These are phyloP conservation scores for Andricus curvator DNA, from an alignment of 2,888 invertebrate species.

Conservation along the genomic window DNA sequence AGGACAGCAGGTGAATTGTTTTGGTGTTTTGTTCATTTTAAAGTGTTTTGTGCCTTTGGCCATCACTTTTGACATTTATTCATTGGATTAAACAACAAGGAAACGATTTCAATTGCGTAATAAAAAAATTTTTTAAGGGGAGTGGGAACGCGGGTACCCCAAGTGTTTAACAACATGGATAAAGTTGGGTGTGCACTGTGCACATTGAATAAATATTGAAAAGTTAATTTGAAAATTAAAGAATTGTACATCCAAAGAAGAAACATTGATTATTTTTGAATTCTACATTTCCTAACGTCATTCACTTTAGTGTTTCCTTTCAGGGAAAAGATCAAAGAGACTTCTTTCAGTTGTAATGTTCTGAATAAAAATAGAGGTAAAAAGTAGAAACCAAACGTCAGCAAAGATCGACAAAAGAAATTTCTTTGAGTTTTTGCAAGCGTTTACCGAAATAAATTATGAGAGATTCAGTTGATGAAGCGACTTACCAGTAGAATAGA, in stretches of 20 bases:
- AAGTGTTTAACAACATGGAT: too few species aligned
- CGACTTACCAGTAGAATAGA: conserved; percentile 90
- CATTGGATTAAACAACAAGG: too few species aligned
- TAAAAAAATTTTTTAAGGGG: too few species aligned
- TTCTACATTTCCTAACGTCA: not conserved
- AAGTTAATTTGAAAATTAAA: not conserved
- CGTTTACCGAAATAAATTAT: conserved; percentile 9
- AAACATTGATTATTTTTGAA: not conserved
- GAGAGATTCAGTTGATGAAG: conserved; percentile 9
- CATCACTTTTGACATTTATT: too few species aligned
- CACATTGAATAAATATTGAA: not conserved
- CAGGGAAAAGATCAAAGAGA: not conserved
- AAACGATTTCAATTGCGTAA: too few species aligned
- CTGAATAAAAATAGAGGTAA: not conserved
- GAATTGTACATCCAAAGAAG: not conserved
- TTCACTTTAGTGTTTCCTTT: not conserved
- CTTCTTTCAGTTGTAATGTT: not conserved
- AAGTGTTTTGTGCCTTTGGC: too few species aligned
- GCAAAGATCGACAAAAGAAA: conserved; percentile 12
- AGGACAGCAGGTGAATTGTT: too few species aligned
- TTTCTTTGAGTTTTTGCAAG: conserved; percentile 9
- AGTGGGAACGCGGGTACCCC: too few species aligned
- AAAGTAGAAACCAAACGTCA: not conserved
- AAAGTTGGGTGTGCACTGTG: too few species aligned
- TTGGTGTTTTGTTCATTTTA: too few species aligned